Evolutionary conservation across 2,888 invertebrate species (phyloP), one percentile per base, ranked within the genome.

Genomic region (Hypselothyrea guttata): DNA sequence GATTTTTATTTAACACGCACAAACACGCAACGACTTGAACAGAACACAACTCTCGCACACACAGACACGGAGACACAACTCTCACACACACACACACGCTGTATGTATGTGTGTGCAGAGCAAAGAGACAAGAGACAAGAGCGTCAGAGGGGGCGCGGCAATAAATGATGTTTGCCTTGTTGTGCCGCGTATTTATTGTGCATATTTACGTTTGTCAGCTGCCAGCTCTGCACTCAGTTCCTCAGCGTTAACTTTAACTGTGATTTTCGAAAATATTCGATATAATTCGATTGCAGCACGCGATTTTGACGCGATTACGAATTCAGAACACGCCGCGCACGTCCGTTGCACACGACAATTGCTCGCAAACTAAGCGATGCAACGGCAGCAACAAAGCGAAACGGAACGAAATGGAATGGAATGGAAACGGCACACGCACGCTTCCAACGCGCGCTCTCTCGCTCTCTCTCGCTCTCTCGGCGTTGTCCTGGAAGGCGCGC

Each of bases 281-380:
- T 22, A 33, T 13, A 34, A 22, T 5, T 37, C 34, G 11, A 53
- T 34, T 55, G 31, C 41, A 46, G 34, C 22, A 22, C 66, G 58
- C n/a, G n/a, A n/a, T n/a, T 34, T 55, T 42, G 44, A 56, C 55
- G 48, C 67, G 67, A n/a, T 37, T 35, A 37, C 40, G 45, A 37
- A 12, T 47, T 31, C 58, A 40, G 70, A 41, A 58, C 55, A 35
- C 30, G 30, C 22, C 30, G 30, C 22, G 55, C 40, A 85, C 87
- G 68, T 77, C 87, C 75, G 77, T 67, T 62, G 72, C 71, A 65
- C 68, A 84, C 85, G 87, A 87, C 77, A 77, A 78, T 66, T 82
- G 82, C 87, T 88, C 81, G 86, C 76, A 87, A 87, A 88, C 87
- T 88, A 66, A 57, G 46, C 16, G 11, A 15, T 31, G 60, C 30